Evolutionary conservation across 1,140 invertebrate genomes (phyloP).

Genomic region (Lerema accius): DNA sequence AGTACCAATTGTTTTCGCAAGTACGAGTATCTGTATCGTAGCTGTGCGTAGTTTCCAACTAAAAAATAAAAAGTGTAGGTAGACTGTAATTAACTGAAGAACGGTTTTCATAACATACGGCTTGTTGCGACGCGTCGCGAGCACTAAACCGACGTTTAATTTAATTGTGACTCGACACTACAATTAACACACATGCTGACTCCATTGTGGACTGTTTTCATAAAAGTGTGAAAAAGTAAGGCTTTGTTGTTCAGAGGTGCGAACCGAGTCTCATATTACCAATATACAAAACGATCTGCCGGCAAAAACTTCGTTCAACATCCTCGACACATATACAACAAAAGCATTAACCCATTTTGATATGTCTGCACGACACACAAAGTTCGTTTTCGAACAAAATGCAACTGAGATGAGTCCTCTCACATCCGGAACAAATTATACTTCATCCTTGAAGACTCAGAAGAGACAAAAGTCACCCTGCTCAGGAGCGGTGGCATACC

Average conservation of each 20-base stretch:
- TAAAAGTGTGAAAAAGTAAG: constrained; percentile 71
- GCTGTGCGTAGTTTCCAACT: constrained; percentile 15
- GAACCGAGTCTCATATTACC: constrained; percentile 79
- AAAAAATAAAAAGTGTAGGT: constrained; percentile 22
- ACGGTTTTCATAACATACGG: constrained; percentile 20
- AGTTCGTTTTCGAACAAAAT: constrained; percentile 44
- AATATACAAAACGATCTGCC: constrained; percentile 76
- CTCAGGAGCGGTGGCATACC: constrained; percentile 37
- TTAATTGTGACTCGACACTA: constrained; percentile 62
- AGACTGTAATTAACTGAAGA: constrained; percentile 30
- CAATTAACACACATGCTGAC: constrained; percentile 55
- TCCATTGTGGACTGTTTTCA: constrained; percentile 57
- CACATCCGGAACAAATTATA: constrained; percentile 53
- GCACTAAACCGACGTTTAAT: constrained; percentile 46
- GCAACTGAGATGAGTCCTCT: constrained; percentile 45
- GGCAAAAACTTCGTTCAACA: constrained; percentile 51
- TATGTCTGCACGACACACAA: constrained; percentile 34
- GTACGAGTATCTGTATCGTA: constrained; percentile 18
- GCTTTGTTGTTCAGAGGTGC: constrained; percentile 76
- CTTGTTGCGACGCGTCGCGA: constrained; percentile 26
- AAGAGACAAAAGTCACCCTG: constrained; percentile 74
- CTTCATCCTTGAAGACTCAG: constrained; percentile 75
- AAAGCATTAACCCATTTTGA: constrained; percentile 16
- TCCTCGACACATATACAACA: constrained; percentile 32
- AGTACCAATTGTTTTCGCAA: constrained; percentile 19